These are phyloP conservation scores for Drosophila yooni DNA, from an alignment of 2,888 invertebrate genomes.

Conservation along the genomic window DNA sequence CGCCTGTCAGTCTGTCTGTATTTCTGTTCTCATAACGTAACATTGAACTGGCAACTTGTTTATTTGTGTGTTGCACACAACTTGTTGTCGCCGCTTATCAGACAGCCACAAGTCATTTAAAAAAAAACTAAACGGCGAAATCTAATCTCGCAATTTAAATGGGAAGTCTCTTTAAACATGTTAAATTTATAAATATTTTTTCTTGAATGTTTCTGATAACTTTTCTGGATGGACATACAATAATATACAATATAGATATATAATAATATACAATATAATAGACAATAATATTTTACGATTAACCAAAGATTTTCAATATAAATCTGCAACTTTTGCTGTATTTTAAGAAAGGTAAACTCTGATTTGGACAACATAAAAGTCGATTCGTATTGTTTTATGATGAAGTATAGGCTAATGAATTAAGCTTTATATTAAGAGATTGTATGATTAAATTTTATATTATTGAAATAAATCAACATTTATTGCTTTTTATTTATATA, in stretches of 20 bases:
- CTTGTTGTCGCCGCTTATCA: constrained; percentile 47
- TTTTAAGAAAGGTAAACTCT: neutral
- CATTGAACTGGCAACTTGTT: constrained; percentile 35
- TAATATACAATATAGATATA: too few species aligned
- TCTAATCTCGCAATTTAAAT: constrained; percentile 22
- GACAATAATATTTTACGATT: neutral
- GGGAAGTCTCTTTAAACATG: neutral
- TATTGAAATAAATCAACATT: neutral
- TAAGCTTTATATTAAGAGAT: neutral
- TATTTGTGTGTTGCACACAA: constrained; percentile 32
- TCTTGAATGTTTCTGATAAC: neutral
- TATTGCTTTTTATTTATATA: neutral
- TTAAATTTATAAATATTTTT: neutral
- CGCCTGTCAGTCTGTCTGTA: neutral
- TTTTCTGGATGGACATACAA: neutral
- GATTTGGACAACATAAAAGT: neutral
- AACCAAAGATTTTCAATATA: neutral
- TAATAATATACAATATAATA: too few species aligned
- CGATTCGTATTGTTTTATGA: neutral
- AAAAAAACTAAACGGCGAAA: constrained; percentile 6
- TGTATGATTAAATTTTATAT: neutral
- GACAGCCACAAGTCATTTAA: constrained; percentile 14
- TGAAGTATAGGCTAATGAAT: neutral
- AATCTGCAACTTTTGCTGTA: neutral
- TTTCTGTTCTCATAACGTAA: constrained; percentile 14